Base-by-base conservation (phyloP, 2,888 invertebrate genomes). In the Rhynchonema sp. region DNA sequence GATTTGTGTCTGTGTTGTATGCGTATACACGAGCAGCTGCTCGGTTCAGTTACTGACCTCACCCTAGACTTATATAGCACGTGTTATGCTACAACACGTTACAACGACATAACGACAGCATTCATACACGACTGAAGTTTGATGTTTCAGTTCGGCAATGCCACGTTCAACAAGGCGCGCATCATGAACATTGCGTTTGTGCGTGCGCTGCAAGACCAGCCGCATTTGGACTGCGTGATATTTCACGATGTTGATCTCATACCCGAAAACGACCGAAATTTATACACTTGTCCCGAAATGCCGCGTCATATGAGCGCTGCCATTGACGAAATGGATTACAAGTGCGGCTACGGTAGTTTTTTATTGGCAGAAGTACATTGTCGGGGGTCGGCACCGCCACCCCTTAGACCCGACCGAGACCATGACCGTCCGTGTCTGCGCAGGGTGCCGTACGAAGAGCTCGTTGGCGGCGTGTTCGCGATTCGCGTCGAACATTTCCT, bases 381-480 rank as follows among this genome's bases (percentile, higher is more conserved):
- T n/a, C n/a, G n/a, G n/a, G n/a, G n/a, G n/a, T n/a, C n/a, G n/a
- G n/a, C n/a, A n/a, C n/a, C n/a, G n/a, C n/a, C n/a, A n/a, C n/a
- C n/a, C n/a, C n/a, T n/a, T n/a, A n/a, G n/a, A n/a, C n/a, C n/a
- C n/a, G n/a, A n/a, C n/a, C n/a, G n/a, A n/a, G n/a, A n/a, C n/a
- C n/a, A n/a, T n/a, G n/a, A n/a, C n/a, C n/a, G n/a, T n/a, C n/a
- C n/a, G n/a, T n/a, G n/a, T n/a, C n/a, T n/a, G n/a, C n/a, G n/a
- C 64, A 76, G 76, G 64, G 64, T 76, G 56, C 72, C 73, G 22
- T 77, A 77, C 65, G 65, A 69, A 29, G 66, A 73, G 56, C 66
- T 77, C 27, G 75, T 77, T 2, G 77, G 77, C 22, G 77, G 77
- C 2, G 76, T 77, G 26, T 70, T 76, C 55, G 72, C 70, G 61